Evolutionary conservation across 2,888 invertebrate species (phyloP), one percentile per base, ranked within the genome.

Genomic region (Lacanobia oleracea): DNA sequence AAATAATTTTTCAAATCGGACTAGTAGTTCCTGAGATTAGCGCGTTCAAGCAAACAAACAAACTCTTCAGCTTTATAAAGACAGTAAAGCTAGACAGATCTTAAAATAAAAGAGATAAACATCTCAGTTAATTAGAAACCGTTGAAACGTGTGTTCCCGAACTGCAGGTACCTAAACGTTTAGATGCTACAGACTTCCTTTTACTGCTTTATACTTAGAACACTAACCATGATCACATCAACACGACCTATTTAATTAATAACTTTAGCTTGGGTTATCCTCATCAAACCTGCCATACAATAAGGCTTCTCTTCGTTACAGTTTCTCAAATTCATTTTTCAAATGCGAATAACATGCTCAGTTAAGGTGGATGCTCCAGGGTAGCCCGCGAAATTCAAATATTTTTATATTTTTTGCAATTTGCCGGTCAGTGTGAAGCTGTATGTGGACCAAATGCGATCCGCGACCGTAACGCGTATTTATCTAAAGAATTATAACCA

Each of bases 181-280:
- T 48, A 50, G 27, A 9, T 54, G 1, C 23, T 27, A 21, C 23
- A 66, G n/a, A 57, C 23, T 37, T 66, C 33, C 23, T 65, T 57
- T 12, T n/a, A 12, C 9, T 45, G 1, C n/a, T 43, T 18, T 45
- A 10, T 37, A 65, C 27, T 48, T 43, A 12, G 7, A 40, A 67
- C 6, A 43, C 12, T n/a, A 27, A 45, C 33, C n/a, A 27, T 21
- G 23, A 37, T 48, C 10, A 40, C 27, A 62, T 63, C 50, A 45
- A 6, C n/a, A n/a, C 18, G 2, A 37, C 14, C 23, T 16, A 65
- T 57, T 50, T 50, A 18, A 48, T 48, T 18, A 12, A 37, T n/a
- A n/a, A 12, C 33, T n/a, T 18, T 64, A 54, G 14, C 4, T 67
- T 57, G 12, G 7, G 7, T 72, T 77, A 72, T 66, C 51, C 78